Conservation (phyloP, 2,888 invertebrate genomes). For the Pyrrhopygopsis socrates region DNA sequence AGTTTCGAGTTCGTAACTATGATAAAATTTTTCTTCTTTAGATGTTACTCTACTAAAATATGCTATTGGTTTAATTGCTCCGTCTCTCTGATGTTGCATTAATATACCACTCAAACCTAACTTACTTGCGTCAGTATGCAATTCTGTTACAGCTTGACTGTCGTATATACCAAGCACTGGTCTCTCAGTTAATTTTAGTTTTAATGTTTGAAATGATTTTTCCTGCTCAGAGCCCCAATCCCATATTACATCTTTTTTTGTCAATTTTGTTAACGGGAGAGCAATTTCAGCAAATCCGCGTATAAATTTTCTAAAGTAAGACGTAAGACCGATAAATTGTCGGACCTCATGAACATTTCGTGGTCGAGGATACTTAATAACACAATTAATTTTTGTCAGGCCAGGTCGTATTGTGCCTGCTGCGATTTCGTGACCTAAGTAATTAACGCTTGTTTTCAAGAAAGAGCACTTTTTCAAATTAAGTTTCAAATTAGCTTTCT, state of each 20-base stretch:
- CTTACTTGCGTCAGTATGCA: no score
- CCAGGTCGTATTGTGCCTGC: constrained; percentile 26
- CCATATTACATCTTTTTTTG: constrained; percentile 67
- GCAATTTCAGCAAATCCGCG: constrained; percentile 60
- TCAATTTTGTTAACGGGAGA: constrained; percentile 46
- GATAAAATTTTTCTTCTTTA: constrained; percentile 22
- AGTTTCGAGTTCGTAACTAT: no score
- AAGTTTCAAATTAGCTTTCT: not conserved
- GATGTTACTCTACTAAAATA: constrained; percentile 21
- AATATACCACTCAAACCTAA: constrained; percentile 78
- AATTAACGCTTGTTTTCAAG: constrained; percentile 33
- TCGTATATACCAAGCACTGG: constrained; percentile 69
- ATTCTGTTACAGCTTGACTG: constrained; percentile 79
- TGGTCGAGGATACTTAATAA: not conserved
- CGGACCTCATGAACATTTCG: constrained; percentile 21
- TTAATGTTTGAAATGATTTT: not conserved
- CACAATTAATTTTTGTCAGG: not conserved
- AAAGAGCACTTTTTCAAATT: constrained; percentile 37
- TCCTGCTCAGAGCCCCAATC: constrained; percentile 64
- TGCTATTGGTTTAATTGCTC: not conserved
- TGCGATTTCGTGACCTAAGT: constrained; percentile 70
- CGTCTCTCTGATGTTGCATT: not conserved
- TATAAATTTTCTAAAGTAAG: constrained; percentile 75
- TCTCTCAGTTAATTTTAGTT: constrained; percentile 45
- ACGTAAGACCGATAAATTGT: constrained; percentile 67